Base-by-base conservation (phyloP, 2,888 invertebrate genomes). In the Lacanobia wlatinum region DNA sequence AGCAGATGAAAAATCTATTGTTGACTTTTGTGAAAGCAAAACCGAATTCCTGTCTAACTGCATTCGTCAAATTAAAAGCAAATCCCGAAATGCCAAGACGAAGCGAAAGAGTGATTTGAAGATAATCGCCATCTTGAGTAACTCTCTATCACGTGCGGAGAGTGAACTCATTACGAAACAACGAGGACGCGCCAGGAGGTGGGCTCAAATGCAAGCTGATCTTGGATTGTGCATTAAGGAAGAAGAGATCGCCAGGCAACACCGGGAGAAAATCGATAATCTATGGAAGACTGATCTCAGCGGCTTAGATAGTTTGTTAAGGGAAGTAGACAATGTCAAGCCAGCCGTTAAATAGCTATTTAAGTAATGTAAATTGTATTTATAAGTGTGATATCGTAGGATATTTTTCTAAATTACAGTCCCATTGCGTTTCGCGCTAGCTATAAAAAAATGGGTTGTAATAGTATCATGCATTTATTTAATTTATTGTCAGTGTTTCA, bases 21-120 rank as follows among this genome's bases (percentile, higher is more conserved):
- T 93, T 85, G 96, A 94, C 86, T 96, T 95, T 92, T 95, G 96
- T 91, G 96, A 95, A 94, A 95, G 96, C 92, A 97, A 96, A 96
- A 96, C 96, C 50, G 96, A 96, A 91, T 96, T 97, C 90, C 93
- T 97, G 83, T 93, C 95, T 87, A 96, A 97, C 85, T 97, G 97
- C 97, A 97, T 97, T 89, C 96, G 95, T 75, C 95, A 96, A 95
- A 96, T 97, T 86, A 92, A n/a, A n/a, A n/a, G n/a, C n/a, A n/a
- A n/a, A n/a, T n/a, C n/a, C n/a, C n/a, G n/a, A n/a, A n/a, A n/a
- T 87, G 96, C 96, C 86, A 96, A 95, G 93, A 96, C n/a, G n/a
- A n/a, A n/a, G n/a, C n/a, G 96, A 88, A 96, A 96, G 85, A 96
- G 97, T 87, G 96, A 97, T 91, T 92, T 97, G 80, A 96, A 97